Conservation (phyloP, 1,140 invertebrate genomes). For the Hydropsyche tenuis region DNA sequence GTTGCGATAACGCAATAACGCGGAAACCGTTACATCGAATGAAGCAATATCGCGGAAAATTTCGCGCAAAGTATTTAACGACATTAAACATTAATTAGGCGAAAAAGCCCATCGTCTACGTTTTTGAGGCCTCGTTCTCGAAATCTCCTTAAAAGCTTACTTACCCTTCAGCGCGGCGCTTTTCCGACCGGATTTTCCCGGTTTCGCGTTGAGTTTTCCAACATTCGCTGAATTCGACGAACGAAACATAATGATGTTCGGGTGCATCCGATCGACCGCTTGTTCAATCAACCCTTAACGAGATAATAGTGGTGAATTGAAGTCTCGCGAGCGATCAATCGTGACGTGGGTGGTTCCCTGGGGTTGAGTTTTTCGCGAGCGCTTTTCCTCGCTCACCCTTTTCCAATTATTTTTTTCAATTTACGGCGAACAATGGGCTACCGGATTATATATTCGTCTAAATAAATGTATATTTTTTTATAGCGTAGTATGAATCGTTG, state of each 20-base stretch:
- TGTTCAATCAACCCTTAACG: neutral
- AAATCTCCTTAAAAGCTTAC: constrained; percentile 15
- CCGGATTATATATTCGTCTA: too few species aligned
- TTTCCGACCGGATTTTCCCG: too few species aligned
- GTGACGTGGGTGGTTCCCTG: neutral
- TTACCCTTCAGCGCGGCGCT: neutral
- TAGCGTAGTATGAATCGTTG: too few species aligned
- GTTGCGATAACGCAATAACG: too few species aligned
- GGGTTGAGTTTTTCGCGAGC: neutral
- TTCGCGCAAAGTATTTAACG: constrained; percentile 6
- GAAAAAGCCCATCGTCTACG: neutral
- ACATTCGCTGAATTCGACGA: too few species aligned
- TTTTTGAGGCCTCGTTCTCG: constrained; percentile 3
- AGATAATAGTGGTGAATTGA: constrained; percentile 4
- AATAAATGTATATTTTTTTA: too few species aligned
- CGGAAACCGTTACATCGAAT: too few species aligned
- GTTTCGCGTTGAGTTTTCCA: too few species aligned
- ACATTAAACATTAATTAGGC: constrained; percentile 18
- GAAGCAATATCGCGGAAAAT: too few species aligned
- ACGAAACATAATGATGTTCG: too few species aligned
- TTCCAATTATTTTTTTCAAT: constrained; percentile 11
- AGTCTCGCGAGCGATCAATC: neutral
- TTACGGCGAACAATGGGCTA: too few species aligned
- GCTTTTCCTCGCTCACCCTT: neutral
- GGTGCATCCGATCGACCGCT: neutral